phyloP scores from a whole-genome alignment of 2,113 vertebrate species.

The Talpa occidentalis region DNA sequence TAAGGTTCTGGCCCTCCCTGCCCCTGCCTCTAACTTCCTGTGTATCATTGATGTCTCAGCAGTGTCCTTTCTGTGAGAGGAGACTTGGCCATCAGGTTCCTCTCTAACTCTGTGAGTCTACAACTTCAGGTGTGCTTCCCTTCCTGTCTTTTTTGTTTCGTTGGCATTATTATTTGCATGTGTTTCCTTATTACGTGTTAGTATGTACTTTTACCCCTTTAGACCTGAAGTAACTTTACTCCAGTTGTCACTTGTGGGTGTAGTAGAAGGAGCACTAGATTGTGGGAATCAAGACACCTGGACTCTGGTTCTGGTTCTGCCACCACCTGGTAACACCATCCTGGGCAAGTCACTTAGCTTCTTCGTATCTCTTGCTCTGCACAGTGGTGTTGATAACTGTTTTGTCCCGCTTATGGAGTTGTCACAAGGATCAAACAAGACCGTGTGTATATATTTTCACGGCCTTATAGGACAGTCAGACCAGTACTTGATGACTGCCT shows the following conservation, averaged over 20 bases:
- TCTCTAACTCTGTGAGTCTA: slow-evolving; percentile 10
- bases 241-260: slow-evolving; percentile 8
- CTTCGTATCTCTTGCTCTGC: not conserved
- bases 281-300: slow-evolving; percentile 3
- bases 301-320: not conserved
- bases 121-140: slow-evolving; percentile 26
- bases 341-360: not conserved
- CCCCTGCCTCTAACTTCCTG: slow-evolving; percentile 19
- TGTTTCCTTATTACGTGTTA: slow-evolving; percentile 52
- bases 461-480: not conserved
- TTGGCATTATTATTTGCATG: slow-evolving; percentile 72
- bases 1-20: not conserved
- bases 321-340: not conserved
- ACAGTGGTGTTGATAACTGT: not conserved
- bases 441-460: not conserved
- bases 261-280: slow-evolving; percentile 16
- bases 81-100: not conserved
- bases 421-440: not conserved
- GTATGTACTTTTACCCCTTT: slow-evolving; percentile 51
- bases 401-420: not conserved
- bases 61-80: slow-evolving; percentile 38
- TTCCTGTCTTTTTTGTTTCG: not conserved
- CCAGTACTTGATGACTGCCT: not conserved
- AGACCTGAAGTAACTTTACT: slow-evolving; percentile 39
- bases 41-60: not conserved